Conservation (phyloP, 2,113 vertebrate species). For the Serilophus lunatus region DNA sequence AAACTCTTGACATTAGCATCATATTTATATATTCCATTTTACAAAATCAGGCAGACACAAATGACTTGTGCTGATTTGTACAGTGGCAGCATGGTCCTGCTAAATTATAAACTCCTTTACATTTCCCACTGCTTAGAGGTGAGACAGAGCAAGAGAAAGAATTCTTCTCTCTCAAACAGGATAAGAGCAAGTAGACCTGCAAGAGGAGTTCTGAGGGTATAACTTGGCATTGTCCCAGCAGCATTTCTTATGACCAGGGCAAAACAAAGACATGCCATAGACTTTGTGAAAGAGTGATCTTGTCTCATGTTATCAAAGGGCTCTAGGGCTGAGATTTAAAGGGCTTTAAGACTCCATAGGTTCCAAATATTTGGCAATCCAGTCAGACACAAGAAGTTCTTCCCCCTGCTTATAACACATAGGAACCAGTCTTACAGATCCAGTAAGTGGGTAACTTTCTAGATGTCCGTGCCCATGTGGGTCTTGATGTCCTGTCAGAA, state of each 20-base stretch:
- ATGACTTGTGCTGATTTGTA: neutral
- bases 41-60: neutral
- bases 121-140: neutral
- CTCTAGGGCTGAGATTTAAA: neutral
- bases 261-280: neutral
- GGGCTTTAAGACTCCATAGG: neutral
- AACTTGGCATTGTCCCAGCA: neutral
- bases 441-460: neutral
- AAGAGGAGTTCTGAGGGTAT: neutral
- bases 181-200: neutral
- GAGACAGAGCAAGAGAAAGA: neutral
- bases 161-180: neutral
- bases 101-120: neutral
- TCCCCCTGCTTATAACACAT: neutral
- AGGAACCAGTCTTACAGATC: neutral
- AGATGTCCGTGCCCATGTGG: neutral
- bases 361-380: neutral
- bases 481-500: neutral
- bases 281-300: neutral
- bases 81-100: neutral
- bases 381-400: neutral
- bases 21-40: neutral
- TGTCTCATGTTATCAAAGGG: neutral
- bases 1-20: neutral
- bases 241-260: neutral